Evolutionary conservation across 1,140 invertebrate species (phyloP), one percentile per base, ranked within the genome.

Genomic region (Zaprionus davidi): DNA sequence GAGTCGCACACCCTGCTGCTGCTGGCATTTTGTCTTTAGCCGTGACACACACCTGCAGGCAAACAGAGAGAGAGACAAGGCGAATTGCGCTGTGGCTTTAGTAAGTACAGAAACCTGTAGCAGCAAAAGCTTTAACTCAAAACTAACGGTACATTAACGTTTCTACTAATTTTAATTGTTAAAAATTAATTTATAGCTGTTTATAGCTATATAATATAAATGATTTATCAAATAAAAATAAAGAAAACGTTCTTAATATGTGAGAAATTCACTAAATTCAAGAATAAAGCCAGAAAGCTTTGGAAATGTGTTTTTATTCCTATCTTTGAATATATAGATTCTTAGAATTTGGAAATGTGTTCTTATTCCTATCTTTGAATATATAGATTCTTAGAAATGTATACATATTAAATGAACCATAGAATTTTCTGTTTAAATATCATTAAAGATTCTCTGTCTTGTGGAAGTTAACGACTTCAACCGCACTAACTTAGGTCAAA

Each of bases 11-110:
- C 31, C 9, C 9, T 34, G 31, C 28, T 31, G 28, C 7, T 31
- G 28, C 28, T 31, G 31, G 2, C 31, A 34, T 34, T 34, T 34
- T 0, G 9, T 0, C 9, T 34, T 34, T 34, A 34, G 9, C 34
- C 12, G 20, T 31, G 70, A 49, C 78, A 62, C 58, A 17, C 46
- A 58, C 82, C 69, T 0, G 5, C 9, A 59, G 5, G 24, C 26
- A 34, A 34, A 34, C 31, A 34, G 31, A 34, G 3, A 41, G n/a
- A 44, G 7, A 46, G 17, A 7, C n/a, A 17, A 1, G n/a, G n/a
- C n/a, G n/a, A 46, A 46, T 46, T 46, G 6, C 6, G n/a, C 2
- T 46, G n/a, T 20, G 41, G 6, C n/a, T 5, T 46, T 46, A 46
- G 41, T 7, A 7, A 2, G 41, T 46, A 46, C 41, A 55, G 13